phyloP scores from a whole-genome alignment of 2,888 invertebrate genomes.

The Nemotelus pantherinus region DNA sequence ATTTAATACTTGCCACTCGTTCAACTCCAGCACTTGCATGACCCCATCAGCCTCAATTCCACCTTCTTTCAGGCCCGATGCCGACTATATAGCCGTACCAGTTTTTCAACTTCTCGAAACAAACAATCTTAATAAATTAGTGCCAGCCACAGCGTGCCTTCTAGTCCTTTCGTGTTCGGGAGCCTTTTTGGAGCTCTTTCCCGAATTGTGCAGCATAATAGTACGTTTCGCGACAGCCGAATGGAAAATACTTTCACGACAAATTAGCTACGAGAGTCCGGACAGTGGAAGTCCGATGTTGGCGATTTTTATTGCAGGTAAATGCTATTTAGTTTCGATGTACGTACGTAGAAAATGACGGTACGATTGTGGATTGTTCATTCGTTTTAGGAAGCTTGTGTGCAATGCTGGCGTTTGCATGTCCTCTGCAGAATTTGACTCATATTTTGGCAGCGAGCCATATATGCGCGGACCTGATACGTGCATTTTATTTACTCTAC shows the following conservation, averaged over 20 bases:
- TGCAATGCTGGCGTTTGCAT: slow-evolving; percentile 69
- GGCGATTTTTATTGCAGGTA: slow-evolving; percentile 68
- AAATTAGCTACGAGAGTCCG: slow-evolving; percentile 67
- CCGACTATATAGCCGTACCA: slow-evolving; percentile 63
- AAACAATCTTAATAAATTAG: slow-evolving; percentile 68
- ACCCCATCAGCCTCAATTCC: neutral
- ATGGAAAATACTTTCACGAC: slow-evolving; percentile 68
- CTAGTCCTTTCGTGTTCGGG: slow-evolving; percentile 67
- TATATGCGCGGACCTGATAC: slow-evolving; percentile 58
- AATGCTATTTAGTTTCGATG: neutral
- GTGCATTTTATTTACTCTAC: slow-evolving; percentile 63
- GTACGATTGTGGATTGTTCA: neutral
- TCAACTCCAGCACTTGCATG: neutral
- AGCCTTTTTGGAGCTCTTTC: slow-evolving; percentile 68
- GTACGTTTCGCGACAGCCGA: slow-evolving; percentile 68
- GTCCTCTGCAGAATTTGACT: slow-evolving; percentile 68
- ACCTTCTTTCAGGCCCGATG: slow-evolving; percentile 54
- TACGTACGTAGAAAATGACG: neutral
- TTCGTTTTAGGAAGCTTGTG: slow-evolving; percentile 66
- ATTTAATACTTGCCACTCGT: neutral
- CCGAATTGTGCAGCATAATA: slow-evolving; percentile 66
- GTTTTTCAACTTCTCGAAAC: slow-evolving; percentile 67
- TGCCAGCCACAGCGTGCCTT: slow-evolving; percentile 68
- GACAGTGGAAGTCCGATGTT: slow-evolving; percentile 69
- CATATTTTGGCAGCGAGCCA: slow-evolving; percentile 64